A percentile compares a stretch with the other conserved stretches of the same genome.
Conservation (phyloP, 2,888 invertebrate species). For the Hypomecis punctinalis region DNA sequence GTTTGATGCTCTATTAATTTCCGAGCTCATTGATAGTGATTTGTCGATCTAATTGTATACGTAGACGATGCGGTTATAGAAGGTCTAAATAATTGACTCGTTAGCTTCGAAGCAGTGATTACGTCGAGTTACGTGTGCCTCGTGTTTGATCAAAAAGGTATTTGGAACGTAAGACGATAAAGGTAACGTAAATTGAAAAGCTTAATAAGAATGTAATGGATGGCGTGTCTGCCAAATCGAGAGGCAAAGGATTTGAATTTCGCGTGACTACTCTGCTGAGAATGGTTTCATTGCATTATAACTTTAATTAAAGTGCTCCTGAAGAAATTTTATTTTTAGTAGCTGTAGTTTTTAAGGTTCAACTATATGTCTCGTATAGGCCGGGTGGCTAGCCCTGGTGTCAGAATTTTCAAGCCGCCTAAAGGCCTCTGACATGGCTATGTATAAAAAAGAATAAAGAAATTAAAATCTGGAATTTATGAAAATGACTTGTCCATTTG, state of each 20-base stretch:
- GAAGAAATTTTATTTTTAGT: too few species aligned
- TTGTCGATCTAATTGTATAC: conserved; percentile 47
- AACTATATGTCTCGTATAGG: too few species aligned
- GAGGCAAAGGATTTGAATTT: conserved; percentile 38
- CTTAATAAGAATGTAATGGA: conserved; percentile 31
- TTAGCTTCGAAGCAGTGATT: conserved; percentile 31
- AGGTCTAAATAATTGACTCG: conserved; percentile 33
- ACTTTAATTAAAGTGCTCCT: conserved; percentile 4
- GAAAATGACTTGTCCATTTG: neutral
- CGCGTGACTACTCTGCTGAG: conserved; percentile 35
- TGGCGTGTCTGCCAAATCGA: conserved; percentile 41
- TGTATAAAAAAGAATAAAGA: too few species aligned
- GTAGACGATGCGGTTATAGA: conserved; percentile 40
- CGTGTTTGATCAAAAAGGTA: conserved; percentile 24
- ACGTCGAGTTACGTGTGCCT: conserved; percentile 22
- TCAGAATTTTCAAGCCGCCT: too few species aligned
- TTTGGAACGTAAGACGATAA: conserved; percentile 27
- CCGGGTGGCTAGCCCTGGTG: too few species aligned
- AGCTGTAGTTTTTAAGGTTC: too few species aligned
- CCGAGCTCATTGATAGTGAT: conserved; percentile 55
- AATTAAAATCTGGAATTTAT: neutral
- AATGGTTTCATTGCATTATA: conserved; percentile 32
- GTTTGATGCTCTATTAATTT: conserved; percentile 67
- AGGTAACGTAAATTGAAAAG: conserved; percentile 26
- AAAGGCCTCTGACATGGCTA: too few species aligned